Percentiles rank a stretch among this genome's conserved stretches.
Evolutionary conservation across 2,113 vertebrate species (phyloP).

Genomic region (Syngnathus typhle): DNA sequence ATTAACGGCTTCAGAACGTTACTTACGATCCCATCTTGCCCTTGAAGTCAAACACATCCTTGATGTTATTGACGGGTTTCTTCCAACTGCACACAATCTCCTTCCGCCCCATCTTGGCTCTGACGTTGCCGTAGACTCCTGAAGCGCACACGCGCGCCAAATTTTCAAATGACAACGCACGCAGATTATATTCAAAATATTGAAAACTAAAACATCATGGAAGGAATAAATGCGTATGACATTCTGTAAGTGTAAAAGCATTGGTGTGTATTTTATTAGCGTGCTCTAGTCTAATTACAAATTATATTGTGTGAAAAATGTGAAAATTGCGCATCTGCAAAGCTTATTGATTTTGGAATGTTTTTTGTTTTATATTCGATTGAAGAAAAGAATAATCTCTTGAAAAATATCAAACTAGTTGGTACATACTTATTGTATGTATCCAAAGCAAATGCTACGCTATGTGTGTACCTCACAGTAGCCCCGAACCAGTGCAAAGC

Average conservation of each 20-base stretch:
- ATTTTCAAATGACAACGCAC: not conserved
- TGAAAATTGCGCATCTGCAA: too few species aligned
- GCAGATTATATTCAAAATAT: too few species aligned
- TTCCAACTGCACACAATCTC: slow-evolving; percentile 85
- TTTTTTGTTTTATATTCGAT: too few species aligned
- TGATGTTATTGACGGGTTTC: slow-evolving; percentile 85
- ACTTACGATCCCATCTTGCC: slow-evolving; percentile 92
- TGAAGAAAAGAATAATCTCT: not conserved
- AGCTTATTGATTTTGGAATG: too few species aligned
- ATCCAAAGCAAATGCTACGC: not conserved
- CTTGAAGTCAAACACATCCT: slow-evolving; percentile 87
- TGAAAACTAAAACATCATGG: too few species aligned
- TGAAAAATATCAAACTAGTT: not conserved
- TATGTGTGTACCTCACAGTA: not conserved
- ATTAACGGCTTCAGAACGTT: not conserved
- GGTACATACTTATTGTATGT: not conserved
- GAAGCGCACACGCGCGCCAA: not conserved
- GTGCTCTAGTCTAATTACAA: too few species aligned
- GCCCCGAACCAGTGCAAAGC: too few species aligned
- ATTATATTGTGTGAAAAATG: too few species aligned
- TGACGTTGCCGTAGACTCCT: slow-evolving; percentile 69
- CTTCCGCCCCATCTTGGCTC: slow-evolving; percentile 81
- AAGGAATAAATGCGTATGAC: too few species aligned
- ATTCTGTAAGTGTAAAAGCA: too few species aligned
- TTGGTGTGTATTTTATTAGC: too few species aligned